These are phyloP conservation scores for Cyprinus carpio DNA, from an alignment of 2,113 vertebrate species.

Conservation along the genomic window DNA sequence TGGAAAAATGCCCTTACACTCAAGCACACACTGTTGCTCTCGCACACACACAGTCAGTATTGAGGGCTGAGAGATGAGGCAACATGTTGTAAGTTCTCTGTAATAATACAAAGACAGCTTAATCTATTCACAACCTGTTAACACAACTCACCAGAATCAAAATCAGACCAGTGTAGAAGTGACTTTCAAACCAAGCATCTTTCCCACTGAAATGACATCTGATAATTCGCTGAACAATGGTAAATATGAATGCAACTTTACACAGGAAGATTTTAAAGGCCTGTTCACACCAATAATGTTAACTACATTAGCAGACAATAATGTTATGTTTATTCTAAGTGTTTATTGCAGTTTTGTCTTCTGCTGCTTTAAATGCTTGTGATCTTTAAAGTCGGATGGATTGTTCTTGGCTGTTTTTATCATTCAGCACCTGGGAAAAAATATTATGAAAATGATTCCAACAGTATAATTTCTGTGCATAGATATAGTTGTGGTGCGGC, in stretches of 20 bases:
- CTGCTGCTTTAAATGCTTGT: neutral
- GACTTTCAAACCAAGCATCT: no score
- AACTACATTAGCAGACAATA: no score
- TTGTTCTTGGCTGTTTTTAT: neutral
- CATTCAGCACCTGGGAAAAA: neutral
- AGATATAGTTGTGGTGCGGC: neutral
- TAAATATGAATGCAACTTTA: neutral
- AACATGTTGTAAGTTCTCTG: conserved; percentile 56
- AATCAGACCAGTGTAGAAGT: conserved; percentile 73
- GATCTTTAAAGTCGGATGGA: no score
- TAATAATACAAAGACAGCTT: conserved; percentile 82
- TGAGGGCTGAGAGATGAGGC: conserved; percentile 48
- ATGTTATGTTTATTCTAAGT: neutral
- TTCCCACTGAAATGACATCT: neutral
- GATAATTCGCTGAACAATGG: no score
- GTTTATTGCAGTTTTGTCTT: neutral
- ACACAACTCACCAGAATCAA: conserved; percentile 74
- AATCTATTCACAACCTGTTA: conserved; percentile 11
- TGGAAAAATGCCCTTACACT: conserved; percentile 46
- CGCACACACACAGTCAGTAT: neutral
- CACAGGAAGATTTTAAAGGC: neutral
- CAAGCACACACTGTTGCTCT: conserved; percentile 22
- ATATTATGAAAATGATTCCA: neutral
- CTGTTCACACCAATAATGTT: neutral
- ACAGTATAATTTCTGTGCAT: neutral